Conservation (phyloP, 2,888 invertebrate genomes). For the Spisula solida region DNA sequence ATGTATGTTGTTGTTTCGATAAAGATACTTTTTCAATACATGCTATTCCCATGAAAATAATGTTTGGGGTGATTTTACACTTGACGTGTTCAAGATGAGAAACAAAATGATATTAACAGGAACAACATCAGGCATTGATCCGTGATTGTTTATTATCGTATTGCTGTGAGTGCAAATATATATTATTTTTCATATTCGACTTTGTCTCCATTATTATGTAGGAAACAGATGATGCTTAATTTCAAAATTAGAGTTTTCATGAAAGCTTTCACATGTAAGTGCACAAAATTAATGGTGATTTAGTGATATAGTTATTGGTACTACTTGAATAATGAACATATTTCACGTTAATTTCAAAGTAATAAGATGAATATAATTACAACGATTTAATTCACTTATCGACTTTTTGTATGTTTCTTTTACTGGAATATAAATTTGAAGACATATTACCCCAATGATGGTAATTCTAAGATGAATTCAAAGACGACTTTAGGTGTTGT, state of each 20-base stretch:
- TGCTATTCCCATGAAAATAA: conserved; percentile 1
- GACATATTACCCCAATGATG: not conserved
- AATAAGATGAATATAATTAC: not conserved
- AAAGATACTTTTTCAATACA: conserved; percentile 1
- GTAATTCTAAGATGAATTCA: not conserved
- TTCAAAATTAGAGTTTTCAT: not conserved
- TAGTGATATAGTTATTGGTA: conserved; percentile 1
- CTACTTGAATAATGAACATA: conserved; percentile 1
- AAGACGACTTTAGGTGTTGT: conserved; percentile 1
- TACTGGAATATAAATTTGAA: conserved; percentile 1
- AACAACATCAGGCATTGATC: conserved; percentile 1
- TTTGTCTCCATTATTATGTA: no score
- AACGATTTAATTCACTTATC: conserved; percentile 1
- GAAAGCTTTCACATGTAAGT: conserved; percentile 1
- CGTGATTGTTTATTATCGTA: conserved; percentile 1
- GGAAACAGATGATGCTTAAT: no score
- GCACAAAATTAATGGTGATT: conserved; percentile 1
- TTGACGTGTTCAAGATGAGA: conserved; percentile 1
- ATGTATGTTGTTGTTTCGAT: conserved; percentile 1
- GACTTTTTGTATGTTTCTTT: not conserved
- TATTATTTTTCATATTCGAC: no score
- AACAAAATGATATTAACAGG: conserved; percentile 1
- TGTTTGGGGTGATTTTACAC: conserved; percentile 1
- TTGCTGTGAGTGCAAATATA: not conserved
- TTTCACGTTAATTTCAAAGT: not conserved